Evolutionary conservation across 2,113 vertebrate genomes (phyloP).

Genomic region (Istiophorus platypterus): DNA sequence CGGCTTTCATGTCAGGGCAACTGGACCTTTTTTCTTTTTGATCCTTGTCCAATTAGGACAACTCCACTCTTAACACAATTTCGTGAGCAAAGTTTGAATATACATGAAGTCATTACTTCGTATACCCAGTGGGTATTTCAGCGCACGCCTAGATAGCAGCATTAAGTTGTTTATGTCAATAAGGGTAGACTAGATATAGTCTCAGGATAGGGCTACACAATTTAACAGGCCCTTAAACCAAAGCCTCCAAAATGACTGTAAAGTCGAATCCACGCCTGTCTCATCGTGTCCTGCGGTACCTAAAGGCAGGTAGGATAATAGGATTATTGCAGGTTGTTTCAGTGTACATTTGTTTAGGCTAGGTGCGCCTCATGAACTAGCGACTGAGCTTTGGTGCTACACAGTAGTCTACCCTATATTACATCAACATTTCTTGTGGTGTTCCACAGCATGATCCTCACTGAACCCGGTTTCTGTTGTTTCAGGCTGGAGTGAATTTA

Average conservation of each 20-base stretch:
- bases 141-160: neutral
- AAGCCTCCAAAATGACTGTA: neutral
- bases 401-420: too few relatives aligned
- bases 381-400: too few relatives aligned
- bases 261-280: too few relatives aligned
- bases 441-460: too few relatives aligned
- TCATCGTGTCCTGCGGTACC: neutral
- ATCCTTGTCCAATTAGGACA: neutral
- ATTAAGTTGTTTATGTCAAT: neutral
- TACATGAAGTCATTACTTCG: neutral
- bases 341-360: too few relatives aligned
- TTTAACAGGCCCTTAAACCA: neutral
- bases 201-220: neutral
- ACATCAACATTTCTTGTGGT: too few relatives aligned
- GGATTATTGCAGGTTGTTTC: neutral
- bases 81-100: neutral
- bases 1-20: neutral
- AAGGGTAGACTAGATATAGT: neutral
- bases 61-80: neutral
- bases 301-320: too few relatives aligned
- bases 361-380: too few relatives aligned
- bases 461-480: too few relatives aligned
- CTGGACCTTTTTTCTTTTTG: neutral
- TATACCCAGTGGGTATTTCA: neutral
- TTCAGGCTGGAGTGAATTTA: too few relatives aligned